A percentile compares a stretch with the other conserved stretches of the same genome.
These are phyloP conservation scores for Pantelozetes paolii DNA, from an alignment of 2,888 invertebrate genomes.

Conservation along the genomic window DNA sequence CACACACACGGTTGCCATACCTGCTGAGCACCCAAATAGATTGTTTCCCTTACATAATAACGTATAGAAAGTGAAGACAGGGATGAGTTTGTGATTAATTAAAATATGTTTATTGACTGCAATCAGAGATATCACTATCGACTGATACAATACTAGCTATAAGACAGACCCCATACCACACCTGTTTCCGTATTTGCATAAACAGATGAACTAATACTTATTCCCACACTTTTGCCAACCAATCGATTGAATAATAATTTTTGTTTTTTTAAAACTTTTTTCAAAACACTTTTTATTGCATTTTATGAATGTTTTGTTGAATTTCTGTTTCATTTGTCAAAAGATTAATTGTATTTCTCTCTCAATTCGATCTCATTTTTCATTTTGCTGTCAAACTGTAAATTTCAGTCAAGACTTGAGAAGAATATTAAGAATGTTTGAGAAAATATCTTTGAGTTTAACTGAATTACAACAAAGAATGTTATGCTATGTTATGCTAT, in stretches of 20 bases:
- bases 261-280: conserved; percentile 2
- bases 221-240: conserved; percentile 22
- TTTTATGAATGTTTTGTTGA: conserved; percentile 7
- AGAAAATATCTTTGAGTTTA: not conserved
- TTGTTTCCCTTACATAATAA: conserved; percentile 36
- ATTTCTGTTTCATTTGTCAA: conserved; percentile 30
- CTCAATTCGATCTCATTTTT: conserved; percentile 41
- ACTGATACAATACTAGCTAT: not conserved
- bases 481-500: not conserved
- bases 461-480: not conserved
- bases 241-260: conserved; percentile 14
- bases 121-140: conserved; percentile 26
- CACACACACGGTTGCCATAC: not conserved
- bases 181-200: conserved; percentile 37
- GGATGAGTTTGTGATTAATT: conserved; percentile 28
- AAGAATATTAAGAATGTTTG: conserved; percentile 11
- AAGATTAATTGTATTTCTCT: conserved; percentile 41
- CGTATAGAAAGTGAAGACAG: not conserved
- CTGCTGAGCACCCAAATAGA: conserved; percentile 32
- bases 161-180: conserved; percentile 29
- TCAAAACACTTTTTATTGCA: conserved; percentile 4
- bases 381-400: conserved; percentile 35
- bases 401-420: not conserved
- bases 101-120: conserved; percentile 21
- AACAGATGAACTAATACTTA: conserved; percentile 23